phyloP scores from a whole-genome alignment of 2,113 vertebrate species.

The Pluvialis apricaria region DNA sequence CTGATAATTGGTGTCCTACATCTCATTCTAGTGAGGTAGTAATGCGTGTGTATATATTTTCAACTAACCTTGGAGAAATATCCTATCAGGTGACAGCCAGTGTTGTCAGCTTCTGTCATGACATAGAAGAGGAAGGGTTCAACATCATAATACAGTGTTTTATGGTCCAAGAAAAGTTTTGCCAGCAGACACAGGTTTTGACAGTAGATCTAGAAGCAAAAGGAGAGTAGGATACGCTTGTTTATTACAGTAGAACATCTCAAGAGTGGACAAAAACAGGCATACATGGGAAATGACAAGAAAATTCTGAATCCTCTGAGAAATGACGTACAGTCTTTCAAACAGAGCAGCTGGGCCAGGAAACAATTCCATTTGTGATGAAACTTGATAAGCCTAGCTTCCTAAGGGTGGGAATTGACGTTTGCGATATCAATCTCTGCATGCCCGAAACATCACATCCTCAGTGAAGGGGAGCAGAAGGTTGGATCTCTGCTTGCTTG shows the following conservation, averaged over 20 bases:
- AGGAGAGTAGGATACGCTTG: not conserved
- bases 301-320: not conserved
- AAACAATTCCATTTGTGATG: not conserved
- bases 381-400: not conserved
- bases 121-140: constrained; percentile 99
- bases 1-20: not conserved
- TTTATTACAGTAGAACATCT: not conserved
- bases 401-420: not conserved
- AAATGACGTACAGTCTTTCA: not conserved
- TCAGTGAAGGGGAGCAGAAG: not conserved
- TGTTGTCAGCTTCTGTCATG: constrained; percentile 98
- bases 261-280: not conserved
- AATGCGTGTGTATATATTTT: accelerated
- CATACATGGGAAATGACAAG: not conserved
- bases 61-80: constrained; percentile 95
- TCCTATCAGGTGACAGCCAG: constrained; percentile 96
- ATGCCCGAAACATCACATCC: not conserved
- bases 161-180: constrained; percentile 98
- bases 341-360: not conserved
- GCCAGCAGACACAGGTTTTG: constrained; percentile 98
- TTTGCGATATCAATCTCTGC: not conserved
- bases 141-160: constrained; percentile 97
- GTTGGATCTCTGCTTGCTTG: not conserved
- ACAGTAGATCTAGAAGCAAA: constrained; percentile 89
- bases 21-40: accelerated